A percentile compares a stretch with the other conserved stretches of the same genome.
Evolutionary conservation across 2,888 invertebrate genomes (phyloP).

Genomic region (Lasius platythorax): DNA sequence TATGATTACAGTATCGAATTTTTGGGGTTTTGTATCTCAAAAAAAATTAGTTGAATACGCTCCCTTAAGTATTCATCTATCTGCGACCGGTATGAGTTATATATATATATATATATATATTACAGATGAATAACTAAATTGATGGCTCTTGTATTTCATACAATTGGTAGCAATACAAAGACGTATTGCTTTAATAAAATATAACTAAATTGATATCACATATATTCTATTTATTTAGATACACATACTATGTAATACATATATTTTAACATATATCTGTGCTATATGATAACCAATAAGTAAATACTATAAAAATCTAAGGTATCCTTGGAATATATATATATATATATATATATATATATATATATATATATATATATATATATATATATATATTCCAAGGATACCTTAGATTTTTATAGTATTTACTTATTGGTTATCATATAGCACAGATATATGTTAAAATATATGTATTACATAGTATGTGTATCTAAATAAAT

Average conservation of each 20-base stretch:
- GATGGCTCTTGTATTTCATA: background rate
- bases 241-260: background rate
- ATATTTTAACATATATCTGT: background rate
- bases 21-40: slow-evolving; percentile 33
- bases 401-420: slow-evolving; percentile 7
- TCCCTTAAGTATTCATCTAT: slow-evolving; percentile 1
- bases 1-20: slow-evolving; percentile 18
- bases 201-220: background rate
- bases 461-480: background rate
- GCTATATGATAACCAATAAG: background rate
- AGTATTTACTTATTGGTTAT: background rate
- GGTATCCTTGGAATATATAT: slow-evolving; percentile 16
- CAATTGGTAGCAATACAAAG: background rate
- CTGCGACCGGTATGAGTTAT: background rate
- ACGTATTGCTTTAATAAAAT: background rate
- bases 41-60: slow-evolving; percentile 14
- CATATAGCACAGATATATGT: background rate
- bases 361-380: too few relatives aligned
- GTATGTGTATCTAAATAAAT: too few relatives aligned
- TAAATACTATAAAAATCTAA: background rate
- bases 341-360: too few relatives aligned
- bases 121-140: background rate
- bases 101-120: too few relatives aligned
- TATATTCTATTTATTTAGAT: background rate
- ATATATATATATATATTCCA: too few relatives aligned